Conservation (phyloP, 1,140 invertebrate species). For the Glossosoma conforme region DNA sequence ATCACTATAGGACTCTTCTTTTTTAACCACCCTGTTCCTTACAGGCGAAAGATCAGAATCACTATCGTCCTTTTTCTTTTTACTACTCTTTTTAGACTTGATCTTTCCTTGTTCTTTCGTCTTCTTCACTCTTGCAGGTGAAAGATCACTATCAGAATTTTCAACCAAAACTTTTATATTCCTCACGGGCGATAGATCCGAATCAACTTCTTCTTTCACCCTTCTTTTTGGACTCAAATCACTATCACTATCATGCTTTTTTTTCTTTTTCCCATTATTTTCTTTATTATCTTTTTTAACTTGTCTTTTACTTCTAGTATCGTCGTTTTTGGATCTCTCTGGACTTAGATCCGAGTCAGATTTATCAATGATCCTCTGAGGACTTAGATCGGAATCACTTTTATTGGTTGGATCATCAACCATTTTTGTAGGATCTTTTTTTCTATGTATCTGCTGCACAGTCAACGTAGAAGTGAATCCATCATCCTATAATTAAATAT, state of each 20-base stretch:
- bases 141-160: conserved; percentile 31
- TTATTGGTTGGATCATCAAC: conserved; percentile 1
- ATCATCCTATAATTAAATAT: conserved; percentile 41
- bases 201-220: conserved; percentile 38
- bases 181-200: conserved; percentile 41
- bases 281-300: conserved; percentile 41
- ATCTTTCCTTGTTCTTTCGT: no score
- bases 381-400: conserved; percentile 25
- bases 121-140: no score
- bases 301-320: conserved; percentile 2
- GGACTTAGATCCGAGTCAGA: conserved; percentile 22
- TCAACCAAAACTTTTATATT: conserved; percentile 20
- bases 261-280: conserved; percentile 12
- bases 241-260: not conserved
- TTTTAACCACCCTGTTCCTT: conserved; percentile 18
- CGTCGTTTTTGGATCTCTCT: conserved; percentile 7
- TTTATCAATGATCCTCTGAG: conserved; percentile 5
- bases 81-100: conserved; percentile 26
- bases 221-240: conserved; percentile 30
- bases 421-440: conserved; percentile 1
- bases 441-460: conserved; percentile 16
- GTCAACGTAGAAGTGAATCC: conserved; percentile 38
- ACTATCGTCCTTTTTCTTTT: conserved; percentile 27
- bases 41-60: conserved; percentile 34
- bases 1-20: conserved; percentile 14